These are phyloP conservation scores for Lamproptera curius DNA, from an alignment of 2,888 invertebrate species.

Conservation along the genomic window DNA sequence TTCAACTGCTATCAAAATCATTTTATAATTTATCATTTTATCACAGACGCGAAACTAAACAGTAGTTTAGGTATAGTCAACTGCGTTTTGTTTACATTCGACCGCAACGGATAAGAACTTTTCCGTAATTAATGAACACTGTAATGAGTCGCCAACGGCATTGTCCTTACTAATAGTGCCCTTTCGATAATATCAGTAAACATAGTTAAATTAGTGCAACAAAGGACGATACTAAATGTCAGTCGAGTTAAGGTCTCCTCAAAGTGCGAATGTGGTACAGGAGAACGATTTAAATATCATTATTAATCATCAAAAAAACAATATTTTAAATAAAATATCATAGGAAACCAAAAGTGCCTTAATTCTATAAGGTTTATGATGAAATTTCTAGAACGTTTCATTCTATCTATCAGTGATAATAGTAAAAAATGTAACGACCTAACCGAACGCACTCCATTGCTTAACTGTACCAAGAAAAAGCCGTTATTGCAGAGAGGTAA, in stretches of 20 bases:
- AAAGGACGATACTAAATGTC: background rate
- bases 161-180: slow-evolving; percentile 11
- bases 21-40: no score
- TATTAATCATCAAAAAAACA: no score
- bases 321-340: no score
- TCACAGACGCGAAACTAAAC: no score
- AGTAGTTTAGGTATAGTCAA: no score
- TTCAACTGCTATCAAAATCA: no score
- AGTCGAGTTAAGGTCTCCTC: slow-evolving; percentile 7
- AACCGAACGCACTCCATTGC: slow-evolving; percentile 14
- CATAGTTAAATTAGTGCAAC: slow-evolving; percentile 14
- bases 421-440: slow-evolving; percentile 6
- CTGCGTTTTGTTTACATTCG: slow-evolving; percentile 38
- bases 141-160: slow-evolving; percentile 15
- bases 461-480: slow-evolving; percentile 1
- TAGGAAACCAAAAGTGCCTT: background rate
- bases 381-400: slow-evolving; percentile 16
- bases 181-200: slow-evolving; percentile 9
- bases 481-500: slow-evolving; percentile 16
- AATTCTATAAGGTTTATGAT: slow-evolving; percentile 5
- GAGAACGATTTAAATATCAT: background rate
- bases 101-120: slow-evolving; percentile 41
- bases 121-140: slow-evolving; percentile 41
- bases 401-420: slow-evolving; percentile 4
- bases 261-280: slow-evolving; percentile 3